These are phyloP conservation scores for Oryzias celebensis DNA, from an alignment of 2,113 vertebrate genomes.

Conservation along the genomic window DNA sequence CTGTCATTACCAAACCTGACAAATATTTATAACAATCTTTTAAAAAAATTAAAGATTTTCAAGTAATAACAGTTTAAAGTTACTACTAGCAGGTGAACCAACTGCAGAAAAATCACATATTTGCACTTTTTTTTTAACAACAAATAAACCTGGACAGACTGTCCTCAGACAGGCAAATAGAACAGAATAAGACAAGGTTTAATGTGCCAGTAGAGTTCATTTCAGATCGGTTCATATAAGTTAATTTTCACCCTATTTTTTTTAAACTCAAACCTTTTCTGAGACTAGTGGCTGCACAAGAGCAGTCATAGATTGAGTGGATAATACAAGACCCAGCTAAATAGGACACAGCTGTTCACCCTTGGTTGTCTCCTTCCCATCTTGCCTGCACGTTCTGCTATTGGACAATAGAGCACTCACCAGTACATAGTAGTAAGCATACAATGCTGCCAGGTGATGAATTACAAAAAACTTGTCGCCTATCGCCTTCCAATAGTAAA, in stretches of 20 bases:
- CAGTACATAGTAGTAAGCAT: conserved; percentile 94
- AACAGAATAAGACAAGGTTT: not conserved
- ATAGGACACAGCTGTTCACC: conserved; percentile 69
- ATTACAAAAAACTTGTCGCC: conserved; percentile 95
- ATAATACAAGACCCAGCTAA: conserved; percentile 15
- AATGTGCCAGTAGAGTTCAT: no score
- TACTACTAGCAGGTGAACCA: no score
- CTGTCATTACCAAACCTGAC: no score
- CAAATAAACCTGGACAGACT: not conserved
- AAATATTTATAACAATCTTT: no score
- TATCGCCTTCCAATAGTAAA: conserved; percentile 95
- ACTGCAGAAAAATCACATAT: no score
- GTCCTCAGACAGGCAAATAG: not conserved
- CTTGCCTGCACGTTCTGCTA: conserved; percentile 75
- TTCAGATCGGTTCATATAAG: no score
- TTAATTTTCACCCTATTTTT: not conserved
- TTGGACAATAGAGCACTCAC: conserved; percentile 86
- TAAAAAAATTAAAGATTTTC: no score
- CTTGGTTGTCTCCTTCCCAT: conserved; percentile 70
- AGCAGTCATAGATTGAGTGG: not conserved
- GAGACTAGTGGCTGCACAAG: not conserved
- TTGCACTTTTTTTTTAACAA: no score
- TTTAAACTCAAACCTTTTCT: not conserved
- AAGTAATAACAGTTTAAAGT: no score
- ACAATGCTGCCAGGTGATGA: conserved; percentile 91